These are phyloP conservation scores for Microcebus tavaratra DNA, from an alignment of 2,113 vertebrate genomes.

Conservation along the genomic window DNA sequence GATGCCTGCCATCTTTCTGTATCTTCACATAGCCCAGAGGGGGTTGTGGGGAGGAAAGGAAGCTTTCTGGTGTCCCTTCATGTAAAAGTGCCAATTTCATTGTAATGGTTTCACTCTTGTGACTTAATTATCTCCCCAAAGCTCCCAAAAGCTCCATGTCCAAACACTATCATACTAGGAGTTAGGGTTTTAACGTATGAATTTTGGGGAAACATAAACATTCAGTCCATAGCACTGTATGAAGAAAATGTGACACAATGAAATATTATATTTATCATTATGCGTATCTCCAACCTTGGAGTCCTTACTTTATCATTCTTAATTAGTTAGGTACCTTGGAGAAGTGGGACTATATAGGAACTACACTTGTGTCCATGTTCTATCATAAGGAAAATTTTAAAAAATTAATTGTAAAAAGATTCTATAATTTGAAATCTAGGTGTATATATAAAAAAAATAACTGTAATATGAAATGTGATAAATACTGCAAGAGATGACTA, in stretches of 20 bases:
- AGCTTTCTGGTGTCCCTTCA: background rate
- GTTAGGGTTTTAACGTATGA: background rate
- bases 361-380: background rate
- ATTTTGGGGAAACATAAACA: too few relatives aligned
- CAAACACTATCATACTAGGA: background rate
- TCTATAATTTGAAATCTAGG: background rate
- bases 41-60: too few relatives aligned
- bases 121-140: background rate
- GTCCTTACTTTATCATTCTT: background rate
- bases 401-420: background rate
- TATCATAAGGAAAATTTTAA: background rate
- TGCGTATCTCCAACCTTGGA: background rate
- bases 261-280: background rate
- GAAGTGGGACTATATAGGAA: background rate
- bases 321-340: background rate
- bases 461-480: background rate
- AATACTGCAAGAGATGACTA: background rate
- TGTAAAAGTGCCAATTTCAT: background rate
- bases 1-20: background rate
- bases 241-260: background rate
- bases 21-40: too few relatives aligned
- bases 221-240: background rate
- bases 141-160: accelerated
- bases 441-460: background rate
- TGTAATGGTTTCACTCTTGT: background rate